These are phyloP conservation scores for Boloria selene DNA, from an alignment of 2,888 invertebrate species.

Conservation along the genomic window DNA sequence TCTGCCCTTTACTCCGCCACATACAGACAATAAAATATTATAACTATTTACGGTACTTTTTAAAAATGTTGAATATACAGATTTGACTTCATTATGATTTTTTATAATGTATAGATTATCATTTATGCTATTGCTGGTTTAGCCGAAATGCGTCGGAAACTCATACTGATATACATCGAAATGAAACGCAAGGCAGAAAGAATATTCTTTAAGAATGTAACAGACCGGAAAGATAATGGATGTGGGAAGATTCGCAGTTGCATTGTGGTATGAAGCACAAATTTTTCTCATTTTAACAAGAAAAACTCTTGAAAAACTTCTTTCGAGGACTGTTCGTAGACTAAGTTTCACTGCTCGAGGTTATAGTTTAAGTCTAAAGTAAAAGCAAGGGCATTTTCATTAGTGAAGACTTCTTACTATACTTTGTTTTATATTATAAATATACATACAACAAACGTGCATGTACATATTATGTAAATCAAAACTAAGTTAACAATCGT, in stretches of 20 bases:
- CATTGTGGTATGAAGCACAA: conserved; percentile 35
- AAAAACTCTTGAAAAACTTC: conserved; percentile 40
- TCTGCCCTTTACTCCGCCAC: too few species aligned
- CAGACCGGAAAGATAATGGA: conserved; percentile 45
- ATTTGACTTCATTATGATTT: not conserved
- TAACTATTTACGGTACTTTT: too few species aligned
- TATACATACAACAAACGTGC: too few species aligned
- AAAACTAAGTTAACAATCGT: too few species aligned
- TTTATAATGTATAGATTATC: not conserved
- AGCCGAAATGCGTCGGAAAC: not conserved
- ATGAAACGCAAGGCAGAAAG: conserved; percentile 19
- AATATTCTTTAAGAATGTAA: conserved; percentile 40
- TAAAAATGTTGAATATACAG: not conserved
- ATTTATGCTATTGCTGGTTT: conserved; percentile 8
- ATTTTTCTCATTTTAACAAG: conserved; percentile 42
- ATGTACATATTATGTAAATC: too few species aligned
- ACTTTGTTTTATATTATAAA: not conserved
- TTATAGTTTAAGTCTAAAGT: conserved; percentile 20
- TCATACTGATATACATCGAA: too few species aligned
- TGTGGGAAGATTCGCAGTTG: conserved; percentile 44
- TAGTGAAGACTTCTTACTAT: not conserved
- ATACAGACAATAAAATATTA: not conserved
- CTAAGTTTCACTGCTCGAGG: conserved; percentile 29
- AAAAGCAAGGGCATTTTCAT: conserved; percentile 18
- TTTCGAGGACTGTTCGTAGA: conserved; percentile 24